Evolutionary conservation across 2,888 invertebrate species (phyloP).

Genomic region (Acheta domesticus): DNA sequence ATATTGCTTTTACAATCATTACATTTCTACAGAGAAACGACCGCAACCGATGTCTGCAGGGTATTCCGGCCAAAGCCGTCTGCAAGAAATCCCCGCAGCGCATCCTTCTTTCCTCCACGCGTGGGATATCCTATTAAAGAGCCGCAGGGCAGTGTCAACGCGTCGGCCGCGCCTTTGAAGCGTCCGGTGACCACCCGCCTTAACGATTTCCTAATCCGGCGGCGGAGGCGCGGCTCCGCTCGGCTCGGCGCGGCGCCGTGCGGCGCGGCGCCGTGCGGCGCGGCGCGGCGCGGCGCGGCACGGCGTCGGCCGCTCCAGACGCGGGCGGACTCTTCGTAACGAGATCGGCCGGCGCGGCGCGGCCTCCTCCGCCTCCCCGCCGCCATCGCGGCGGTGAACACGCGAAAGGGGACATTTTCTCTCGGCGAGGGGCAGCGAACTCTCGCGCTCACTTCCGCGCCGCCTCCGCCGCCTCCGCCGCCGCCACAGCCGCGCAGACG

Average conservation of each 20-base stretch:
- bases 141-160: neutral
- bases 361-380: neutral
- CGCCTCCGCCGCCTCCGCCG: neutral
- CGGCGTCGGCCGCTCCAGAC: neutral
- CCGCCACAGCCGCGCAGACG: neutral
- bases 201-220: constrained; percentile 7
- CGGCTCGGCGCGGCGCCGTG: neutral
- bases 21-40: no score
- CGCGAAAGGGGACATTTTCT: constrained; percentile 18
- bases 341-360: neutral
- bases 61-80: neutral
- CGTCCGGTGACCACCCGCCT: neutral
- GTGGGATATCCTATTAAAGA: neutral
- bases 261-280: neutral
- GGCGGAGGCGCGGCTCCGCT: neutral
- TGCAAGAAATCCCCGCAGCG: neutral
- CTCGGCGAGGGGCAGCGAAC: neutral
- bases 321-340: neutral
- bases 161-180: neutral
- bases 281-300: neutral
- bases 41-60: neutral
- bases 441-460: neutral
- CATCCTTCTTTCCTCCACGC: neutral
- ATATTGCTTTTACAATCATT: no score
- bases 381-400: neutral